Evolutionary conservation across 1,140 invertebrate genomes (phyloP), one percentile per base, ranked within the genome.

Genomic region (Ericerus pela): DNA sequence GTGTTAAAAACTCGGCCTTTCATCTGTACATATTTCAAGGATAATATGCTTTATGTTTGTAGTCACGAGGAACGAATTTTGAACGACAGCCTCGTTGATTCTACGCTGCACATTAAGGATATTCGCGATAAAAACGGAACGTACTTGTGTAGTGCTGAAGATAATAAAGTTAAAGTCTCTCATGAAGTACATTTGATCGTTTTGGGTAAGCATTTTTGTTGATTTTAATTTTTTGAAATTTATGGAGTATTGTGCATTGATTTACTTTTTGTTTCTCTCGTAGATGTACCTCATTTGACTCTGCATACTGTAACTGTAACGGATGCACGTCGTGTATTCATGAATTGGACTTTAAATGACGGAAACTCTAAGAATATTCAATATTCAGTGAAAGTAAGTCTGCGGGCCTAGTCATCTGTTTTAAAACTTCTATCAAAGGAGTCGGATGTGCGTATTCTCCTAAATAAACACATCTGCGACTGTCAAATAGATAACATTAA

Each of bases 341-440:
- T 88, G 0, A 88, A 88, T 67, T 90, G 85, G 85, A 88, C 85
- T 0, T 70, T 86, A 0, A 76, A 80, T 53, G 76, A 84, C 57
- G 84, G 83, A 58, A 88, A 89, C 65, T 77, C 78, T 38, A 78
- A 79, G 0, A 75, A 85, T 20, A 70, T 73, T 56, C 69, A 73
- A 20, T 88, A 85, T 64, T 73, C 73, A 38, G 72, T 86, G 8
- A 75, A 78, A 62, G 64, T 67, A 61, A 55, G 20, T 18, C 28
- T 27, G 8, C 30, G 8, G 8, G 8, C 30, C 30, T n/a, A 10
- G n/a, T 33, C 8, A 33, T 33, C 8, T 33, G 30, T 10, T n/a
- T n/a, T 10, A 33, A 8, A 33, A 10, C 8, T 33, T n/a, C 8
- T 10, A 33, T 33, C 30, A 33, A 33, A n/a, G 8, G n/a, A 33